Conservation (phyloP, 1,140 invertebrate species). For the Drosophila athabasca region DNA sequence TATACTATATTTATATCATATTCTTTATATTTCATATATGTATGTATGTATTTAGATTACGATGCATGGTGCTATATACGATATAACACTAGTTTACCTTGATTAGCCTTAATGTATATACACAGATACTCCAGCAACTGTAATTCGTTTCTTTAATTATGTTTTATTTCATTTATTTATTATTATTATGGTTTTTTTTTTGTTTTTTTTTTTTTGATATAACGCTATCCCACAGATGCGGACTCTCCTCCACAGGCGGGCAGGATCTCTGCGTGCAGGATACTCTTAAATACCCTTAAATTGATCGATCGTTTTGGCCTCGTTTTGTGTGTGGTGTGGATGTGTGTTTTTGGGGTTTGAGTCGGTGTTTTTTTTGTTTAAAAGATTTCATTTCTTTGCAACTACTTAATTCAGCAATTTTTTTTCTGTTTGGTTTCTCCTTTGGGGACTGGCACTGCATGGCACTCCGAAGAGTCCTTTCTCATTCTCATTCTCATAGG, state of each 20-base stretch:
- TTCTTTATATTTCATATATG: constrained; percentile 17
- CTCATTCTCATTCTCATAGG: constrained; percentile 15
- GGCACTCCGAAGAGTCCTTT: not conserved
- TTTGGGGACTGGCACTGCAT: constrained; percentile 24
- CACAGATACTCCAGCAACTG: constrained; percentile 38
- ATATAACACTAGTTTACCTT: constrained; percentile 62
- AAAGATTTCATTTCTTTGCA: constrained; percentile 64
- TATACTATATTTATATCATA: constrained; percentile 11
- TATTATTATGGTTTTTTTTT: not conserved
- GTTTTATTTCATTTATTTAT: too few species aligned
- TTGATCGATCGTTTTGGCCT: constrained; percentile 39
- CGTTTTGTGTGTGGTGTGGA: constrained; percentile 46
- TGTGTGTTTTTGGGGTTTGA: constrained; percentile 38
- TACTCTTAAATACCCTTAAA: constrained; percentile 7
- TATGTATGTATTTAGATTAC: constrained; percentile 43
- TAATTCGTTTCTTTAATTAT: not conserved
- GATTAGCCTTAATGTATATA: constrained; percentile 60
- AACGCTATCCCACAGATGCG: constrained; percentile 41
- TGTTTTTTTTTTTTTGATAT: constrained; percentile 21
- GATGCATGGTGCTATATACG: constrained; percentile 49
- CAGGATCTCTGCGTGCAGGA: not conserved
- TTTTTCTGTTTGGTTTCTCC: constrained; percentile 43
- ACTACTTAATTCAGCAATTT: constrained; percentile 78
- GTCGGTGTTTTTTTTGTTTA: constrained; percentile 42
- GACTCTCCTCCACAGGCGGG: constrained; percentile 10